Evolutionary conservation across 2,888 invertebrate genomes (phyloP).

Genomic region (Auanema freiburgensis): DNA sequence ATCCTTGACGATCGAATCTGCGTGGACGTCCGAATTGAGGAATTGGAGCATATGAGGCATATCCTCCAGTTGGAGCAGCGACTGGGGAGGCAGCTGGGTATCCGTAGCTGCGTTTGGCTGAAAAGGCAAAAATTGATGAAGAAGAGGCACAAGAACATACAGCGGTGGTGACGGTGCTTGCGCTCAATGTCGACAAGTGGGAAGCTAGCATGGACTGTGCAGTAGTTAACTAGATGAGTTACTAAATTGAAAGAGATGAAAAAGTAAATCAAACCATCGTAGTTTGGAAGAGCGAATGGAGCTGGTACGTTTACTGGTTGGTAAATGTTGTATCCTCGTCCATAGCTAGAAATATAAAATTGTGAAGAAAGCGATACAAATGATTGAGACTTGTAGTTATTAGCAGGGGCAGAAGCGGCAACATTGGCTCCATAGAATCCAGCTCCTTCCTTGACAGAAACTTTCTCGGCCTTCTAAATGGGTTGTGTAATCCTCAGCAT

Average conservation of each 20-base stretch:
- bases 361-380: too few relatives aligned
- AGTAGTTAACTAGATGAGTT: slow-evolving; percentile 40
- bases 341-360: too few relatives aligned
- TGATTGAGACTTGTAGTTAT: neutral
- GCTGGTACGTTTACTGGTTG: slow-evolving; percentile 24
- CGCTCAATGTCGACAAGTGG: slow-evolving; percentile 35
- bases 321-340: slow-evolving; percentile 3
- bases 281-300: slow-evolving; percentile 40
- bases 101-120: too few relatives aligned
- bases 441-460: too few relatives aligned
- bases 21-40: slow-evolving; percentile 16
- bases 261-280: slow-evolving; percentile 27
- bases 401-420: neutral
- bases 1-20: slow-evolving; percentile 37
- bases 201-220: slow-evolving; percentile 48
- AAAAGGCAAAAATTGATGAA: neutral
- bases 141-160: neutral
- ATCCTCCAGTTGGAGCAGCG: too few relatives aligned
- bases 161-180: slow-evolving; percentile 22
- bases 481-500: neutral
- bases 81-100: too few relatives aligned
- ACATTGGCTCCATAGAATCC: neutral
- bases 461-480: slow-evolving; percentile 13
- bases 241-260: neutral
- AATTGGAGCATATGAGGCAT: too few relatives aligned